Evolutionary conservation across 2,888 invertebrate genomes (phyloP).

Genomic region (Ariolimax columbianus): DNA sequence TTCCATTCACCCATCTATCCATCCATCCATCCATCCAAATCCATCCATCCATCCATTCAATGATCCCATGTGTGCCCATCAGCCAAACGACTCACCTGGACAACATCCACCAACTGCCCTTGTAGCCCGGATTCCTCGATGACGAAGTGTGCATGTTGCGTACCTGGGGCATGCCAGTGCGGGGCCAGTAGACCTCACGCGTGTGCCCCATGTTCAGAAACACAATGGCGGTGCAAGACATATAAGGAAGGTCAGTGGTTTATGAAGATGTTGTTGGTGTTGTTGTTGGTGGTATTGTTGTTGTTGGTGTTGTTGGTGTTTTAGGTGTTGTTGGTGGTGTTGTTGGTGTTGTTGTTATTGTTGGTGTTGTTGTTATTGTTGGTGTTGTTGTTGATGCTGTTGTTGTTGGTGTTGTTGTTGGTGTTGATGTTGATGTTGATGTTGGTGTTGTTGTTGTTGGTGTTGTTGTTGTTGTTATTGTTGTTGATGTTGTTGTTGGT

Average conservation of each 20-base stretch:
- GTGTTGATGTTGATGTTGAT: too few species aligned
- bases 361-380: too few species aligned
- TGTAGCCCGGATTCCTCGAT: slow-evolving; percentile 39
- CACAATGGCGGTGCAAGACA: slow-evolving; percentile 37
- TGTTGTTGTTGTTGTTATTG: too few species aligned
- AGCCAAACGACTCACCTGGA: slow-evolving; percentile 50
- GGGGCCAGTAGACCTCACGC: slow-evolving; percentile 38
- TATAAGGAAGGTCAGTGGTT: slow-evolving; percentile 44
- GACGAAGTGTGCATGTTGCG: slow-evolving; percentile 49
- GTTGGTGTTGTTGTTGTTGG: too few species aligned
- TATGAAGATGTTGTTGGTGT: too few species aligned
- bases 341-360: too few species aligned
- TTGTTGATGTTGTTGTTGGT: too few species aligned
- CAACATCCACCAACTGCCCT: slow-evolving; percentile 31
- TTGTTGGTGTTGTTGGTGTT: too few species aligned
- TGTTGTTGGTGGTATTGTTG: too few species aligned
- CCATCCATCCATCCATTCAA: neutral
- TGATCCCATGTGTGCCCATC: neutral
- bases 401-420: too few species aligned
- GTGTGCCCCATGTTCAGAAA: slow-evolving; percentile 48
- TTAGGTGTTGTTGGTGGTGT: too few species aligned
- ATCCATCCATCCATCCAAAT: neutral
- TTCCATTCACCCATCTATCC: neutral
- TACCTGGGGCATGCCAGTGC: slow-evolving; percentile 47
- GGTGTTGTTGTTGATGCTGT: too few species aligned